Conservation (phyloP, 1,140 invertebrate species). For the Drosophila bocki region DNA sequence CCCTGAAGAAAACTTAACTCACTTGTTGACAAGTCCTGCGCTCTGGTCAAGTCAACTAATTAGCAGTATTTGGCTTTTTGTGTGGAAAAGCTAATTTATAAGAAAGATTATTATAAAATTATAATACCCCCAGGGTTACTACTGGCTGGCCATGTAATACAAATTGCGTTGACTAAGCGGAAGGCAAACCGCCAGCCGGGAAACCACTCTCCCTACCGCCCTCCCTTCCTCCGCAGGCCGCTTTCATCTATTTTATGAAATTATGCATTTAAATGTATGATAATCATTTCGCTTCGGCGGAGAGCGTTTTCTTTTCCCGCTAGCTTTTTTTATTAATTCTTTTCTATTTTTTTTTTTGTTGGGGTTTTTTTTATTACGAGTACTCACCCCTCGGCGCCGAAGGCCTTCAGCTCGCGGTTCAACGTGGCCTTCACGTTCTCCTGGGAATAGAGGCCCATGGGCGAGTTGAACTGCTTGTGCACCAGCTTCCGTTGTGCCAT, state of each 20-base stretch:
- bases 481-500: constrained; percentile 89
- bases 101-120: constrained; percentile 13
- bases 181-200: constrained; percentile 5
- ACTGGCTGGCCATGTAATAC: constrained; percentile 14
- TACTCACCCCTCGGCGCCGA: constrained; percentile 92
- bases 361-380: constrained; percentile 7
- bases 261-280: constrained; percentile 81
- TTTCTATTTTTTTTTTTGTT: constrained; percentile 6
- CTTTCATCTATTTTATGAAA: constrained; percentile 76
- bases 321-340: constrained; percentile 1
- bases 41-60: constrained; percentile 10
- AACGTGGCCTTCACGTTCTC: constrained; percentile 93
- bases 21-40: background rate
- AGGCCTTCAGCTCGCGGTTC: constrained; percentile 90
- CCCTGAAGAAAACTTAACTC: background rate
- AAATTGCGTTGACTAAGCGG: constrained; percentile 19
- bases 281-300: constrained; percentile 68
- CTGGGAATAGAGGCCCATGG: constrained; percentile 94
- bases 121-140: constrained; percentile 5
- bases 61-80: constrained; percentile 11
- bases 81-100: constrained; percentile 6
- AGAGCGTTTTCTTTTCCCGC: background rate
- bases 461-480: constrained; percentile 96
- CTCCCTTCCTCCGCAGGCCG: constrained; percentile 20
- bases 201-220: background rate